Conservation (phyloP, 2,113 vertebrate species). For the Oxygymnocypris stewartii region DNA sequence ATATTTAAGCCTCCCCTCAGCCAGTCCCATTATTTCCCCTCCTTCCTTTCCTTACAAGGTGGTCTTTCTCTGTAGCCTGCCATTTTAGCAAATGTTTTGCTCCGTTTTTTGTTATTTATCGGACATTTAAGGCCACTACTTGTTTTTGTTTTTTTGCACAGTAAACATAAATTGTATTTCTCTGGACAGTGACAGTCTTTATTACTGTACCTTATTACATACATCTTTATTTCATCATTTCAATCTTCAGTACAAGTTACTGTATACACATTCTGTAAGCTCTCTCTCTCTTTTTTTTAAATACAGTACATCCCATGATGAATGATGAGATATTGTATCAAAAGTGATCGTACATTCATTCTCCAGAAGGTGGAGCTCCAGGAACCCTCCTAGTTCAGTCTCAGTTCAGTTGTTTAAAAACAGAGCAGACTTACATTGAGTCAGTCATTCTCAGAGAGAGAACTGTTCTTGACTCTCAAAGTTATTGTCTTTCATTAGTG, state of each 20-base stretch:
- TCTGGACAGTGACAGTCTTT: too few species aligned
- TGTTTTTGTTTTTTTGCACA: too few species aligned
- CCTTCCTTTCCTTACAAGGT: neutral
- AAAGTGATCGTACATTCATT: neutral
- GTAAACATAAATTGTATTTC: too few species aligned
- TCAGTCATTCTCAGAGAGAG: neutral
- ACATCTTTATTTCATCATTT: too few species aligned
- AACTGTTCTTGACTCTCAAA: neutral
- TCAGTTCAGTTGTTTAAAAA: neutral
- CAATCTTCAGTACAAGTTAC: too few species aligned
- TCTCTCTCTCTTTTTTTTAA: too few species aligned
- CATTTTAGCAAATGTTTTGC: neutral
- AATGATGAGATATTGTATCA: too few species aligned
- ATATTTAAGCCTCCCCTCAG: neutral
- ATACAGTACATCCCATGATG: too few species aligned
- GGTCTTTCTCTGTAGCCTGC: neutral
- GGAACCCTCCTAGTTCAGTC: neutral
- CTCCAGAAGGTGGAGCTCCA: constrained; percentile 19
- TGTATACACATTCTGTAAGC: too few species aligned
- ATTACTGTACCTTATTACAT: too few species aligned
- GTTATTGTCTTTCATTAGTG: neutral
- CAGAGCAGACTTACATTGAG: neutral
- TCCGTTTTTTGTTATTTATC: neutral
- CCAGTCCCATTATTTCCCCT: neutral
- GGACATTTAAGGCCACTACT: neutral